phyloP scores from a whole-genome alignment of 1,140 invertebrate species.

The Habropoda laboriosa region DNA sequence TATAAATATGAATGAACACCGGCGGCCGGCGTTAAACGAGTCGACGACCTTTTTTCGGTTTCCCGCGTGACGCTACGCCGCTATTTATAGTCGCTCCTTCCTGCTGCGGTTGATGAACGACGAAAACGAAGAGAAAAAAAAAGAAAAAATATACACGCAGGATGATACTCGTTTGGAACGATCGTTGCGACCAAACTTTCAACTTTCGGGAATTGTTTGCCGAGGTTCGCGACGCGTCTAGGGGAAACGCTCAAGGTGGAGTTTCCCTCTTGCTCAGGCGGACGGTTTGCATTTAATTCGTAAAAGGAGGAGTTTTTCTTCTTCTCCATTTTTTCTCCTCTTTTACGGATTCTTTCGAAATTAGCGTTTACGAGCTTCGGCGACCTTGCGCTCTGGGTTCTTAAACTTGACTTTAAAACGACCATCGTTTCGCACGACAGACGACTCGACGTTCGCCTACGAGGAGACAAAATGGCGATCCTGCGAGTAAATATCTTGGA shows the following conservation, averaged over 20 bases:
- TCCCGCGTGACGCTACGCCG: neutral
- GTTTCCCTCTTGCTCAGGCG: neutral
- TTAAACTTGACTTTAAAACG: neutral
- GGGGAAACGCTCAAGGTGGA: neutral
- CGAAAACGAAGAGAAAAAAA: conserved; percentile 3
- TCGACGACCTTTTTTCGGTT: conserved; percentile 49
- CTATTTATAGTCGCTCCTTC: conserved; percentile 2
- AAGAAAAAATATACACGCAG: neutral
- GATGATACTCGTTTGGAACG: neutral
- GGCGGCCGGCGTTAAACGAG: conserved; percentile 40
- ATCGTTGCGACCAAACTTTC: neutral
- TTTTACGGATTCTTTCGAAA: neutral
- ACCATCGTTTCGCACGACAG: neutral
- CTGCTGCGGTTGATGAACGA: neutral
- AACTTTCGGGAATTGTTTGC: neutral
- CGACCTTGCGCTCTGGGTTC: neutral
- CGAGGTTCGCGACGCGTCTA: too few relatives aligned
- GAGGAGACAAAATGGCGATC: too few relatives aligned
- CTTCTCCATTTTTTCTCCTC: neutral
- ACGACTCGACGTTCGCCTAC: too few relatives aligned
- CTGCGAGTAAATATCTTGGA: too few relatives aligned
- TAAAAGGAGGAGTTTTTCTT: neutral
- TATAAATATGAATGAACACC: conserved; percentile 63
- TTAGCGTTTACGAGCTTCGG: neutral
- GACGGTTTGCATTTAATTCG: neutral